Percentiles rank a stretch among this genome's conserved stretches.
phyloP scores from a whole-genome alignment of 2,113 vertebrate genomes.

The Alces alces region DNA sequence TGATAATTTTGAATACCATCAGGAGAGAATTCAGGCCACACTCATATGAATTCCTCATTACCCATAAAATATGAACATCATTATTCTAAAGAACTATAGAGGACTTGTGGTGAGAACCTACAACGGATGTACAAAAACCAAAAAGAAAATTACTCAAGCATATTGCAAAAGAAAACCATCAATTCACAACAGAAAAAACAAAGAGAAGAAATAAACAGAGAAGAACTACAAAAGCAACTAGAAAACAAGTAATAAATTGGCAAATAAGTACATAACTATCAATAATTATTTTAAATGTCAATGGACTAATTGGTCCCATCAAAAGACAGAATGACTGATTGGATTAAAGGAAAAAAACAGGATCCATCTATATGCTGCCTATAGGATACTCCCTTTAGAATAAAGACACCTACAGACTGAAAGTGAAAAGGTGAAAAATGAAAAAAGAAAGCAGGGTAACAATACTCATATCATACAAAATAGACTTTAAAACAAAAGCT shows the following conservation, averaged over 20 bases:
- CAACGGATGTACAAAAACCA: background rate
- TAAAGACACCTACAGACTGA: background rate
- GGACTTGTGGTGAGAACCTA: background rate
- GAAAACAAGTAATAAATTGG: background rate
- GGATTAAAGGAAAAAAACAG: background rate
- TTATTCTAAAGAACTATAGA: background rate
- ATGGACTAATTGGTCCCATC: background rate
- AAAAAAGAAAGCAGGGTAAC: background rate
- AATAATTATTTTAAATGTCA: background rate
- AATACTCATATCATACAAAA: background rate
- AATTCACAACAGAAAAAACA: background rate
- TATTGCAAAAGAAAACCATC: background rate
- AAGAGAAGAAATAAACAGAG: background rate
- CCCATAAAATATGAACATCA: background rate
- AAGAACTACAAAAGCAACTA: background rate
- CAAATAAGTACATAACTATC: background rate
- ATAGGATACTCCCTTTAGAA: background rate
- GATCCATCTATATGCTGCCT: background rate
- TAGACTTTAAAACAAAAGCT: background rate
- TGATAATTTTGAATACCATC: background rate
- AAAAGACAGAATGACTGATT: background rate
- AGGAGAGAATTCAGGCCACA: background rate
- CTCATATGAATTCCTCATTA: slow-evolving; percentile 7
- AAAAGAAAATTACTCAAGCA: background rate
- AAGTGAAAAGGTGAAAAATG: background rate